These are phyloP conservation scores for Microtus montanus DNA, from an alignment of 2,113 vertebrate species.

Conservation along the genomic window DNA sequence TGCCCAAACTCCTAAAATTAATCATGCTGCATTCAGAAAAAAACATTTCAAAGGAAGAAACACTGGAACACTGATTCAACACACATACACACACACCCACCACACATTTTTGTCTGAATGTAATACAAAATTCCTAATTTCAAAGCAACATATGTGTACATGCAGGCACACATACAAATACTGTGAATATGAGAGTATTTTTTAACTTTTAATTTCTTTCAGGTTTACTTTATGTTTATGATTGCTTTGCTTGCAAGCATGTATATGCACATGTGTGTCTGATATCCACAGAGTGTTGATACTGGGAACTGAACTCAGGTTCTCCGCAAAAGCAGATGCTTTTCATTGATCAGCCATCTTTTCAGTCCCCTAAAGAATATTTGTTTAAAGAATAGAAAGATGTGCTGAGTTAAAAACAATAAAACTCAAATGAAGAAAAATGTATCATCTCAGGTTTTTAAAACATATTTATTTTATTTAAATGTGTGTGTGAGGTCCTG, in stretches of 20 bases:
- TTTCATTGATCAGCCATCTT: too few species aligned
- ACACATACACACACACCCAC: too few species aligned
- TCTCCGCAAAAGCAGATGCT: too few species aligned
- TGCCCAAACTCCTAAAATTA: too few species aligned
- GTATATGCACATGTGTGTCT: background rate
- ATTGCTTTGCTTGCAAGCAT: background rate
- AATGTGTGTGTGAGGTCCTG: background rate
- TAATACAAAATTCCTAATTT: slow-evolving; percentile 55
- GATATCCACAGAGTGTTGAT: too few species aligned
- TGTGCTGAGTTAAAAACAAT: background rate
- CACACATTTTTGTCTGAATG: slow-evolving; percentile 25
- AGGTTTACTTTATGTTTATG: background rate
- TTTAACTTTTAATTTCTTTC: background rate
- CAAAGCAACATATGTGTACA: background rate
- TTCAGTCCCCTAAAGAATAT: background rate
- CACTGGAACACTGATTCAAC: too few species aligned
- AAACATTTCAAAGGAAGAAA: too few species aligned
- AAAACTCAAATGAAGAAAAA: background rate
- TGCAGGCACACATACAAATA: background rate
- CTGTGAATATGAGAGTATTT: background rate
- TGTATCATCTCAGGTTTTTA: background rate
- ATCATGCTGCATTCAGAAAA: too few species aligned
- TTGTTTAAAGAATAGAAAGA: background rate
- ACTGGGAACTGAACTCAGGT: too few species aligned
- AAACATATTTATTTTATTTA: background rate